These are phyloP conservation scores for Pangasianodon hypophthalmus DNA, from an alignment of 2,113 vertebrate genomes.

Conservation along the genomic window DNA sequence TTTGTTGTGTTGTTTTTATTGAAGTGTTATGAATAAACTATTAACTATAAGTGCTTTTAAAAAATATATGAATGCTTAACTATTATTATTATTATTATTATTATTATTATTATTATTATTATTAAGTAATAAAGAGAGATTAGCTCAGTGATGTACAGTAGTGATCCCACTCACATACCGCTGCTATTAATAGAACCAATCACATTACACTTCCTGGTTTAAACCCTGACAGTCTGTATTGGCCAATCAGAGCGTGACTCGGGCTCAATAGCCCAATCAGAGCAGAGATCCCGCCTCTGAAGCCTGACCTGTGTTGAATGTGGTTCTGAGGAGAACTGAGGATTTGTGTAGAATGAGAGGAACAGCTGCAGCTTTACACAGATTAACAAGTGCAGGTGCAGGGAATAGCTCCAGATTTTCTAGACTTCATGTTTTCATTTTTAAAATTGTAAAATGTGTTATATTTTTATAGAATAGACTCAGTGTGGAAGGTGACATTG, in stretches of 20 bases:
- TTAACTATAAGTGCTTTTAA: background rate
- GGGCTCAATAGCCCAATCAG: background rate
- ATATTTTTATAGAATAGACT: background rate
- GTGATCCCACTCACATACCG: background rate
- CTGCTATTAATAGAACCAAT: conserved; percentile 37
- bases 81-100: background rate
- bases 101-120: background rate
- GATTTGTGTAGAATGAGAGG: background rate
- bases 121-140: background rate
- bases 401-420: background rate
- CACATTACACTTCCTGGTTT: background rate
- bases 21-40: background rate
- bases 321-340: conserved; percentile 2
- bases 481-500: background rate
- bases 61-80: background rate
- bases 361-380: background rate
- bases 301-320: background rate
- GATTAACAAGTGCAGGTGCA: conserved; percentile 15
- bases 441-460: background rate
- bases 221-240: background rate
- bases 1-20: background rate
- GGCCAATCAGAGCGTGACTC: background rate
- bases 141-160: background rate
- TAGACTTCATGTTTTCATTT: background rate
- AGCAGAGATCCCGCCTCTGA: background rate